A percentile compares a stretch with the other conserved stretches of the same genome.
Evolutionary conservation across 2,888 invertebrate species (phyloP).

Genomic region (Trichogramma dendrolimi): DNA sequence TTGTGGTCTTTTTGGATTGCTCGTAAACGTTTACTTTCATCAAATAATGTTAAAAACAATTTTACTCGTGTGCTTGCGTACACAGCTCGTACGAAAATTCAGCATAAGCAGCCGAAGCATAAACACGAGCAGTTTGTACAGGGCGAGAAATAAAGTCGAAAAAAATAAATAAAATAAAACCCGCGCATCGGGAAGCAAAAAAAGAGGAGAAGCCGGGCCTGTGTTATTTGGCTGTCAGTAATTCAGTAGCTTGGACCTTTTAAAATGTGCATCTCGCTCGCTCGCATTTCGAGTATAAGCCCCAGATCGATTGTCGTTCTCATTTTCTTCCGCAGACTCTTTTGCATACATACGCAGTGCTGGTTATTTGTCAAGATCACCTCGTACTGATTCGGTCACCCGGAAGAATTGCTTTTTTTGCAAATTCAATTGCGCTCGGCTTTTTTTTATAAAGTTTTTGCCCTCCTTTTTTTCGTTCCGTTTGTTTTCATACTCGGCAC

Average conservation of each 20-base stretch:
- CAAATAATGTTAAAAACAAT: no score
- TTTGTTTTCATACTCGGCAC: no score
- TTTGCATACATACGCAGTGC: conserved; percentile 2
- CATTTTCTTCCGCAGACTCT: conserved; percentile 7
- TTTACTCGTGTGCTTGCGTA: no score
- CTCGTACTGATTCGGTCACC: conserved; percentile 18
- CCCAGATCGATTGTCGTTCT: conserved; percentile 36
- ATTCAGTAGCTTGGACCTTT: conserved; percentile 42
- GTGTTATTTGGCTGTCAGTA: conserved; percentile 45
- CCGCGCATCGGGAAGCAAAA: no score
- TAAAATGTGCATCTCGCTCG: conserved; percentile 32
- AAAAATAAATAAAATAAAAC: not conserved
- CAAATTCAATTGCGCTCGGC: conserved; percentile 16
- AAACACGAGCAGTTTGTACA: not conserved
- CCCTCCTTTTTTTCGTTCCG: no score
- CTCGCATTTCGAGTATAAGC: conserved; percentile 25
- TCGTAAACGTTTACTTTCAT: no score
- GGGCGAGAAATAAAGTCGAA: not conserved
- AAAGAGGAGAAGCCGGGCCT: conserved; percentile 26
- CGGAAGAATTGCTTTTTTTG: conserved; percentile 5
- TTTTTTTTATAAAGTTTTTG: conserved; percentile 8
- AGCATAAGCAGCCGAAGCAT: not conserved
- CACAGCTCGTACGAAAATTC: no score
- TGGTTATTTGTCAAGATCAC: conserved; percentile 27
- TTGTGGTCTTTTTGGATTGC: no score